Evolutionary conservation across 2,113 vertebrate species (phyloP).

Genomic region (Megatriorchis doriae): DNA sequence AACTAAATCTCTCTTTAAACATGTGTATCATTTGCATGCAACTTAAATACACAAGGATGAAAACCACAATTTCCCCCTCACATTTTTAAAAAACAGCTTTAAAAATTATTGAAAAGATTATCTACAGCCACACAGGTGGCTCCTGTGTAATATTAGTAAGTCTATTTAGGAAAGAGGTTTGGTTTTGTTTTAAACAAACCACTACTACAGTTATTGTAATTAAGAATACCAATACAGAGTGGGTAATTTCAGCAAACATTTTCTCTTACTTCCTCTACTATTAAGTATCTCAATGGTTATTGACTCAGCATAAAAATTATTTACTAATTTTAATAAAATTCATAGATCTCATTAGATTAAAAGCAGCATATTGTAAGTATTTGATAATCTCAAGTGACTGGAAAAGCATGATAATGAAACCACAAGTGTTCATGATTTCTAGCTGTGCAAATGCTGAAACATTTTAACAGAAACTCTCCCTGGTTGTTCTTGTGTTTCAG

Average conservation of each 20-base stretch:
- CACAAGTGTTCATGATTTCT: neutral
- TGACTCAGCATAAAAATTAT: neutral
- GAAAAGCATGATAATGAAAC: neutral
- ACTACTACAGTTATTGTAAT: neutral
- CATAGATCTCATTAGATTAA: neutral
- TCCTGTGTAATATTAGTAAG: neutral
- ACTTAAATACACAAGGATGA: neutral
- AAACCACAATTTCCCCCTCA: rapidly evolving
- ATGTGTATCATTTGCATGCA: neutral
- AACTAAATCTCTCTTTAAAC: neutral
- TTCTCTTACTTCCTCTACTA: neutral
- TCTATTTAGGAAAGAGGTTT: neutral
- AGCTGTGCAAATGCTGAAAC: neutral
- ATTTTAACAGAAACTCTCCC: neutral
- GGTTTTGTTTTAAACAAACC: neutral
- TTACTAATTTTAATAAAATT: neutral
- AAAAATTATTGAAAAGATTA: neutral
- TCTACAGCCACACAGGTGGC: neutral
- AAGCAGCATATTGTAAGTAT: neutral
- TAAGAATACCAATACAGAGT: neutral
- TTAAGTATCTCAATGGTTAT: neutral
- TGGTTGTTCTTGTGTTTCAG: neutral
- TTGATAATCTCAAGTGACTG: neutral
- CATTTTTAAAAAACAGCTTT: neutral
- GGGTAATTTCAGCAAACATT: neutral